Evolutionary conservation across 2,888 invertebrate species (phyloP).

Genomic region (Sarcophaga rosellei): DNA sequence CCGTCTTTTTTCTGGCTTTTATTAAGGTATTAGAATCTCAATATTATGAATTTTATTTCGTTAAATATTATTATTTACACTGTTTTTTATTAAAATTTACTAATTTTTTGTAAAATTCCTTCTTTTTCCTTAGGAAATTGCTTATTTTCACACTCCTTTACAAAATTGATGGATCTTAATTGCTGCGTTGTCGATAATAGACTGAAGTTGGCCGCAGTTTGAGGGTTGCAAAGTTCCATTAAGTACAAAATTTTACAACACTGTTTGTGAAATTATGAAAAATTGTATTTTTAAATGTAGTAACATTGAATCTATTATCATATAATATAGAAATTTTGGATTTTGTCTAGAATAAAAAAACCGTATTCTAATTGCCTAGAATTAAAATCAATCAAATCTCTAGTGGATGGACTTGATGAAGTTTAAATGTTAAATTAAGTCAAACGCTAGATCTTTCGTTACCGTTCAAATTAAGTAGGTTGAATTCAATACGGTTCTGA

Average conservation of each 20-base stretch:
- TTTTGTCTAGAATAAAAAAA: too few relatives aligned
- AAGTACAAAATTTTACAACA: not conserved
- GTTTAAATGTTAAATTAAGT: too few relatives aligned
- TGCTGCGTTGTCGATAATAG: slow-evolving; percentile 68
- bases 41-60: slow-evolving; percentile 13
- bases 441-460: too few relatives aligned
- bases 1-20: slow-evolving; percentile 25
- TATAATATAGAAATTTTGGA: too few relatives aligned
- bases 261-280: not conserved
- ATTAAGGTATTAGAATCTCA: slow-evolving; percentile 46
- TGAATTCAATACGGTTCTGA: too few relatives aligned
- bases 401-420: too few relatives aligned
- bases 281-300: too few relatives aligned
- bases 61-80: slow-evolving; percentile 56
- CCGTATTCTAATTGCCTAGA: too few relatives aligned
- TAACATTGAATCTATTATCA: too few relatives aligned
- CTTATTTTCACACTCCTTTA: slow-evolving; percentile 57
- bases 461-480: too few relatives aligned
- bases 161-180: slow-evolving; percentile 54
- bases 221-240: slow-evolving; percentile 7
- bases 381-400: too few relatives aligned
- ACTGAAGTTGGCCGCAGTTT: slow-evolving; percentile 53
- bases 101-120: slow-evolving; percentile 45
- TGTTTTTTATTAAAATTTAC: slow-evolving; percentile 58
- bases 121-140: slow-evolving; percentile 58